Evolutionary conservation across 2,113 vertebrate genomes (phyloP).

Genomic region (Noctilio leporinus): DNA sequence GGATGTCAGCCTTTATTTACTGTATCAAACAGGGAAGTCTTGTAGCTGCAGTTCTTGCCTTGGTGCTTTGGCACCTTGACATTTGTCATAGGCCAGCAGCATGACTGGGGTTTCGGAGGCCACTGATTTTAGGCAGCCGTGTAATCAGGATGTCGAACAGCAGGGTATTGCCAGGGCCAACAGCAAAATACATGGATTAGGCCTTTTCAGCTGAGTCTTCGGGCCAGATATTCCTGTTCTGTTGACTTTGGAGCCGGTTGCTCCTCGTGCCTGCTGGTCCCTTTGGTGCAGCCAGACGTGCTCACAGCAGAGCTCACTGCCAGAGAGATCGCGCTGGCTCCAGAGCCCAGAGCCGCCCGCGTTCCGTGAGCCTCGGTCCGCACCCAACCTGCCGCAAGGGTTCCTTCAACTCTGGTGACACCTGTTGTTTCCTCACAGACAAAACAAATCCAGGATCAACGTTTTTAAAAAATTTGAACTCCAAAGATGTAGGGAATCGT

Average conservation of each 20-base stretch:
- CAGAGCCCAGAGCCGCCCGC: neutral
- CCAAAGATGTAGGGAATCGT: neutral
- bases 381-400: neutral
- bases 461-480: neutral
- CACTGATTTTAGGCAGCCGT: neutral
- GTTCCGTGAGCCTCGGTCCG: neutral
- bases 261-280: neutral
- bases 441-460: neutral
- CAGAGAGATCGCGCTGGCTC: fast-evolving
- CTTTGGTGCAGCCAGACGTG: neutral
- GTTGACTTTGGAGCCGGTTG: neutral
- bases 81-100: neutral
- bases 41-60: neutral
- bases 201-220: neutral
- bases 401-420: neutral
- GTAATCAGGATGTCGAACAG: neutral
- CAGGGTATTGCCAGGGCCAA: neutral
- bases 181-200: neutral
- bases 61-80: neutral
- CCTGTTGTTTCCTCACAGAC: neutral
- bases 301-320: neutral
- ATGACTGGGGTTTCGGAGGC: neutral
- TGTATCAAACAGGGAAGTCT: neutral
- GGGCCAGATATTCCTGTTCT: neutral
- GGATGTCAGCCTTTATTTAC: neutral